phyloP scores from a whole-genome alignment of 2,113 vertebrate species.

The Ovis aries region ARS-UI_Ramb_v3.0 NC_056055.1:16130001-16130500 shows the following conservation, averaged over 20 bases:
- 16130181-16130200: neutral
- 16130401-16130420: neutral
- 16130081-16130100: neutral
- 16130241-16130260: neutral
- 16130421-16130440: neutral
- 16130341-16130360: neutral
- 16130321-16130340: neutral
- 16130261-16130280: neutral
- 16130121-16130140: neutral
- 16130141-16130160: neutral
- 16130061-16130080: neutral
- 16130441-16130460: neutral
- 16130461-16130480: neutral
- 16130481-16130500: neutral
- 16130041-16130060: neutral
- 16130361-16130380: neutral
- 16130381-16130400: neutral
- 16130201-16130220: neutral
- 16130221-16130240: neutral
- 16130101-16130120: rapidly evolving
- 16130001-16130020: neutral
- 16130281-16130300: neutral
- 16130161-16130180: neutral
- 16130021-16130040: neutral
- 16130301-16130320: neutral